A percentile compares a stretch with the other conserved stretches of the same genome.
Evolutionary conservation across 2,888 invertebrate species (phyloP).

Genomic region (Linyphia triangularis): DNA sequence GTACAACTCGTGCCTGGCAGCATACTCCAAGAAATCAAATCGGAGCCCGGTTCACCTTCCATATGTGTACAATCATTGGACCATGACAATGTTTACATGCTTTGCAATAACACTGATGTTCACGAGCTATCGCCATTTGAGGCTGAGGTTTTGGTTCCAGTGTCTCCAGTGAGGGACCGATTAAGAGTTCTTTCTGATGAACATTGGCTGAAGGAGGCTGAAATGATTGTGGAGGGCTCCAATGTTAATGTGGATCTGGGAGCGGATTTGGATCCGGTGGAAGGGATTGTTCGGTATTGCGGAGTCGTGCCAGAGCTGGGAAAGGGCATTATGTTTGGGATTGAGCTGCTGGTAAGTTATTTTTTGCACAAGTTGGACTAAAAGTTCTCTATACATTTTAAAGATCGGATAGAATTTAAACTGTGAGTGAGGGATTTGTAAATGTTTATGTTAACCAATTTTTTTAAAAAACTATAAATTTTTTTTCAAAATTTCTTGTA

Average conservation of each 20-base stretch:
- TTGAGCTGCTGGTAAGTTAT: constrained; percentile 70
- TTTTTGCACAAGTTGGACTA: too few relatives aligned
- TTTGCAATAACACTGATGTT: constrained; percentile 60
- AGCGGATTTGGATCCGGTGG: constrained; percentile 66
- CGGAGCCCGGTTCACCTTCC: constrained; percentile 48
- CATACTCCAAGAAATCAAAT: constrained; percentile 66
- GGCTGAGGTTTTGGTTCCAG: constrained; percentile 72
- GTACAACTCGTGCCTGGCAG: constrained; percentile 74
- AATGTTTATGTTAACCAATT: too few relatives aligned
- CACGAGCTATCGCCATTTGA: constrained; percentile 73
- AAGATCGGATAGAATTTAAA: too few relatives aligned
- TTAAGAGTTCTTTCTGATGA: constrained; percentile 63
- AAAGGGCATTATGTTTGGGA: constrained; percentile 72
- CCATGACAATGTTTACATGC: constrained; percentile 71
- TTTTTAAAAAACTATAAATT: too few relatives aligned
- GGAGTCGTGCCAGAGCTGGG: constrained; percentile 75
- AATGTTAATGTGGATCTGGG: constrained; percentile 73
- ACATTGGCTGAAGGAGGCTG: constrained; percentile 67
- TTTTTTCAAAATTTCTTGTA: too few relatives aligned
- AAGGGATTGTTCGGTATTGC: constrained; percentile 73
- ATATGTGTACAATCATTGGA: constrained; percentile 74
- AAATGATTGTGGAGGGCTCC: constrained; percentile 73
- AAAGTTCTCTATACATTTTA: too few relatives aligned
- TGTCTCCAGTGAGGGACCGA: constrained; percentile 73
- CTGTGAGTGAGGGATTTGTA: too few relatives aligned